phyloP scores from a whole-genome alignment of 2,888 invertebrate species.

The Lasioglossum calceatum region DNA sequence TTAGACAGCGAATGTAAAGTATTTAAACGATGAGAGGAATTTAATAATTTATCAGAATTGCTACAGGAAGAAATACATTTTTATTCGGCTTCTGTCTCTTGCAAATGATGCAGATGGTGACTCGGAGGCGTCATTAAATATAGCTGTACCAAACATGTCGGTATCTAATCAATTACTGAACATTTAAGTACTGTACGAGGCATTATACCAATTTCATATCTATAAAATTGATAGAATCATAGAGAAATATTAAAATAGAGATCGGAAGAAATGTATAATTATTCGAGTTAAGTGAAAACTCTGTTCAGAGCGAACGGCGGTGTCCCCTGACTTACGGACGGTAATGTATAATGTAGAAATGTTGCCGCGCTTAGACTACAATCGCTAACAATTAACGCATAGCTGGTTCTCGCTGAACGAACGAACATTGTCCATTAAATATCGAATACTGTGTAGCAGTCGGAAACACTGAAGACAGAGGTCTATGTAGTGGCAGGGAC shows the following conservation, averaged over 20 bases:
- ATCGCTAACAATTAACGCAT: constrained; percentile 26
- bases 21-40: too few relatives aligned
- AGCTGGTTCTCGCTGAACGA: constrained; percentile 15
- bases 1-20: too few relatives aligned
- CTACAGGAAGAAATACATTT: not conserved
- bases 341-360: not conserved
- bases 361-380: constrained; percentile 33
- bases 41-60: not conserved
- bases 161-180: too few relatives aligned
- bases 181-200: too few relatives aligned
- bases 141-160: too few relatives aligned
- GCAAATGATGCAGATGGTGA: not conserved
- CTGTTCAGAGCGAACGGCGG: not conserved
- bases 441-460: constrained; percentile 67
- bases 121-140: too few relatives aligned
- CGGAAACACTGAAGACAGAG: constrained; percentile 55
- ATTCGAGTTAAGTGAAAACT: not conserved
- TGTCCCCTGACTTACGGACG: not conserved
- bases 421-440: constrained; percentile 30
- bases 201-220: too few relatives aligned
- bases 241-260: too few relatives aligned
- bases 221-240: too few relatives aligned
- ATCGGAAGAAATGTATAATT: too few relatives aligned
- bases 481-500: constrained; percentile 17
- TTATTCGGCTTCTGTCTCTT: not conserved